These are phyloP conservation scores for Sminthurides aquaticus DNA, from an alignment of 2,888 invertebrate genomes.

Conservation along the genomic window DNA sequence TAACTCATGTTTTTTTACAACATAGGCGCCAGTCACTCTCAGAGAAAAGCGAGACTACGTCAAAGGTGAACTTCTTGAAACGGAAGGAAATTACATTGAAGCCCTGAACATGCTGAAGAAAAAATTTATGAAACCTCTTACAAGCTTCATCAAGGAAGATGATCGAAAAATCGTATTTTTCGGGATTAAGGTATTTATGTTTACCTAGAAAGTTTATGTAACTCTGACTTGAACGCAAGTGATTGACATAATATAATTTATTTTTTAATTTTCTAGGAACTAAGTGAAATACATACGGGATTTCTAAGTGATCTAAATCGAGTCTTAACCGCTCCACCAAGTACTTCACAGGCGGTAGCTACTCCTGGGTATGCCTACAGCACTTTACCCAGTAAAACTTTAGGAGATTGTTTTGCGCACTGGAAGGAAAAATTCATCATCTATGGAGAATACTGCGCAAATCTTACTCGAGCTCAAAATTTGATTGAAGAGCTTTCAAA, in stretches of 20 bases:
- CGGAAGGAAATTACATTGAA: constrained; percentile 93
- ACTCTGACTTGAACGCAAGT: not conserved
- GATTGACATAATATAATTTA: not conserved
- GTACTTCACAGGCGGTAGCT: constrained; percentile 44
- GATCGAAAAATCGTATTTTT: constrained; percentile 77
- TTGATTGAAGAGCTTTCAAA: constrained; percentile 68
- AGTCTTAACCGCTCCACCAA: constrained; percentile 48
- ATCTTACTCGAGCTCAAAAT: constrained; percentile 80
- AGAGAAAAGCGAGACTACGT: constrained; percentile 84
- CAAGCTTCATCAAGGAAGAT: constrained; percentile 61
- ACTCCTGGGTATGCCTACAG: constrained; percentile 50
- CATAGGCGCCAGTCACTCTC: constrained; percentile 38
- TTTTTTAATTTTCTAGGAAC: constrained; percentile 39
- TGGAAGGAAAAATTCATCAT: constrained; percentile 84
- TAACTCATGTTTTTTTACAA: constrained; percentile 2
- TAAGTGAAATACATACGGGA: constrained; percentile 76
- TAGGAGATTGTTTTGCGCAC: constrained; percentile 79
- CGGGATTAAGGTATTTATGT: constrained; percentile 65
- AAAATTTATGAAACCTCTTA: constrained; percentile 71
- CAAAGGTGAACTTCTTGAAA: constrained; percentile 87
- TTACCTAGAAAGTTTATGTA: too few relatives aligned
- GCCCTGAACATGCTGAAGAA: constrained; percentile 76
- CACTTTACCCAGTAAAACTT: constrained; percentile 48
- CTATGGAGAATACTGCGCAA: constrained; percentile 94
- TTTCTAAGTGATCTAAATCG: constrained; percentile 72